Evolutionary conservation across 1,140 invertebrate species (phyloP), one percentile per base, ranked within the genome.

Genomic region (Tachypleus tridentatus): DNA sequence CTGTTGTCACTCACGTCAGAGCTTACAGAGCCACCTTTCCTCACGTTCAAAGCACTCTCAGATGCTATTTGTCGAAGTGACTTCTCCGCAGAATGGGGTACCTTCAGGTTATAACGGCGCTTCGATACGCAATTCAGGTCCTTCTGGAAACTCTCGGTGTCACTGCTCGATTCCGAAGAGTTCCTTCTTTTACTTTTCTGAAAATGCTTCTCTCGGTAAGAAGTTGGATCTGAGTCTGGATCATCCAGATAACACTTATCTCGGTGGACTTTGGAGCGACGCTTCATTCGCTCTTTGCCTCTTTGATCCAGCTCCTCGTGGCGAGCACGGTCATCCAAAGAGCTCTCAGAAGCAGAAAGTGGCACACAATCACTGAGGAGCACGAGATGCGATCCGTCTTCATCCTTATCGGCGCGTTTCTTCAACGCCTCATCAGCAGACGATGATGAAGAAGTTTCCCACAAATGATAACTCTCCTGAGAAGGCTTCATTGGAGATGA

Each of bases 1-100:
- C 68, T 60, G n/a, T 65, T 69, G 70, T 69, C 72, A 60, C 62
- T 73, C 61, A 60, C 70, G 67, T 63, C 70, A 7, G 73, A 74
- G 51, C 72, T 68, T 57, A 71, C 66, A 49, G 72, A 74, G 60
- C 72, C 72, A 50, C 65, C 68, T 3, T 70, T 65, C 50, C 70
- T 53, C 4, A 48, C 57, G 50, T 58, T 54, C 4, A 68, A 51
- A 56, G 59, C 58, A 48, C 50, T 49, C 53, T 68, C 64, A 5
- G 58, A 62, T 7, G 67, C 58, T 10, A 66, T 65, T 50, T 65
- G 64, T 49, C 64, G 59, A 29, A 61, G n/a, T 9, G 48, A n/a
- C 48, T 57, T 48, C 4, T 48, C 51, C 4, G n/a, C 49, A n/a
- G n/a, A 63, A 50, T 8, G 29, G 29, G 29, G 29, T 29, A 29